A percentile compares a stretch with the other conserved stretches of the same genome.
Conservation (phyloP, 2,113 vertebrate species). For the Asarcornis scutulata region DNA sequence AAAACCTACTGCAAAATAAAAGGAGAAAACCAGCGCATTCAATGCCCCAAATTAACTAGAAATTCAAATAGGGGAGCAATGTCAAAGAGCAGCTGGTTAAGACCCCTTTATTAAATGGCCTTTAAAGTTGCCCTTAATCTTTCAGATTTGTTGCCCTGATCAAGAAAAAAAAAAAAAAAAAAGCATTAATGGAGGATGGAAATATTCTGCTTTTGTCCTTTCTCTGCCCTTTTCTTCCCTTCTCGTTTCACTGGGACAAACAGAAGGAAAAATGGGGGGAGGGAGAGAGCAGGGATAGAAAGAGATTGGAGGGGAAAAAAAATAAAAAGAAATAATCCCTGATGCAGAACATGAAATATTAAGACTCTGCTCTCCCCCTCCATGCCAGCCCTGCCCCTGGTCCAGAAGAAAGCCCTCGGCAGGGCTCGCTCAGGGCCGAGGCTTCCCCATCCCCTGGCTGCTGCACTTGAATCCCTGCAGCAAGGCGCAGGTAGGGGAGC, state of each 20-base stretch:
- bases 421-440: background rate
- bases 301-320: background rate
- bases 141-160: slow-evolving; percentile 31
- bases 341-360: slow-evolving; percentile 17
- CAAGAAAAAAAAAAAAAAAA: background rate
- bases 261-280: background rate
- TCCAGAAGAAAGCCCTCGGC: background rate
- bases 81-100: slow-evolving; percentile 13
- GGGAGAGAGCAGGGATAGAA: background rate
- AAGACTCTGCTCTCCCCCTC: background rate
- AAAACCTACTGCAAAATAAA: background rate
- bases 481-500: background rate
- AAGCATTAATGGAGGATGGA: background rate
- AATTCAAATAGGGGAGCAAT: background rate
- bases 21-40: background rate
- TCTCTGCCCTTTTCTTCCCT: slow-evolving; percentile 24
- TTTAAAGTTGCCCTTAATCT: slow-evolving; percentile 71
- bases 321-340: slow-evolving; percentile 5
- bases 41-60: background rate
- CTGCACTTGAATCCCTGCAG: background rate
- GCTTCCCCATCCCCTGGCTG: background rate
- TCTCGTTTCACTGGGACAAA: background rate
- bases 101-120: slow-evolving; percentile 30
- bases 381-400: background rate
- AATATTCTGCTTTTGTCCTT: slow-evolving; percentile 36